Evolutionary conservation across 2,113 vertebrate genomes (phyloP).

Genomic region (Tapirus terrestris): DNA sequence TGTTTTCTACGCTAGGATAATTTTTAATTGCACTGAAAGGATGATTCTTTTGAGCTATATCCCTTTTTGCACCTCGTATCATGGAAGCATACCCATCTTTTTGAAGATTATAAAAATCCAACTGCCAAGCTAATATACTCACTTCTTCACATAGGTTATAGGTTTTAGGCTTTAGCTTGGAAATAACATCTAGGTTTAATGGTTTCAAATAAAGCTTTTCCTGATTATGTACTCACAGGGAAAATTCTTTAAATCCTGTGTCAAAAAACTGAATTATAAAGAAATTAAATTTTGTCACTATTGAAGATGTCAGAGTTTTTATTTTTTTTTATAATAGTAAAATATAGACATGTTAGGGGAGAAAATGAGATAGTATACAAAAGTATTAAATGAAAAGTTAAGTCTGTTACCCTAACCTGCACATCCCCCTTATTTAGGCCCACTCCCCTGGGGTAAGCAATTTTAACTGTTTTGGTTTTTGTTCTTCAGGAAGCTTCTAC

Average conservation of each 20-base stretch:
- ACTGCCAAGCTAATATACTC: neutral
- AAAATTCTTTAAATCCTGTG: neutral
- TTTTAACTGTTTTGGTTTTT: constrained; percentile 49
- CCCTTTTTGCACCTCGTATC: neutral
- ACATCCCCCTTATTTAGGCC: neutral
- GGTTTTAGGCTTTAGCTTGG: neutral
- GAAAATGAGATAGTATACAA: neutral
- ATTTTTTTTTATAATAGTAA: neutral
- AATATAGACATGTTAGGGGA: neutral
- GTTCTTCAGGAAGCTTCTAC: neutral
- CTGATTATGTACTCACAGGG: neutral
- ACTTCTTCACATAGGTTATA: neutral
- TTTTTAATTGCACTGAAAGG: neutral
- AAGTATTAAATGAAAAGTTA: constrained; percentile 41
- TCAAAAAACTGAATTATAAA: constrained; percentile 27
- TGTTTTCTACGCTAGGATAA: neutral
- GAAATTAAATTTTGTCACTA: neutral
- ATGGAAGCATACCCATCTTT: neutral
- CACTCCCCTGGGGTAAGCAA: neutral
- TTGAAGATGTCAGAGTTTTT: neutral
- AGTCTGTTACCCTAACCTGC: neutral
- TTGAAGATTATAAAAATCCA: constrained; percentile 41
- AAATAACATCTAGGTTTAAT: constrained; percentile 28
- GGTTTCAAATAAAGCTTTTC: constrained; percentile 16
- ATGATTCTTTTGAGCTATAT: neutral